Conservation (phyloP, 2,797 vertebrate species). For the Brachymystax lenok region DNA sequence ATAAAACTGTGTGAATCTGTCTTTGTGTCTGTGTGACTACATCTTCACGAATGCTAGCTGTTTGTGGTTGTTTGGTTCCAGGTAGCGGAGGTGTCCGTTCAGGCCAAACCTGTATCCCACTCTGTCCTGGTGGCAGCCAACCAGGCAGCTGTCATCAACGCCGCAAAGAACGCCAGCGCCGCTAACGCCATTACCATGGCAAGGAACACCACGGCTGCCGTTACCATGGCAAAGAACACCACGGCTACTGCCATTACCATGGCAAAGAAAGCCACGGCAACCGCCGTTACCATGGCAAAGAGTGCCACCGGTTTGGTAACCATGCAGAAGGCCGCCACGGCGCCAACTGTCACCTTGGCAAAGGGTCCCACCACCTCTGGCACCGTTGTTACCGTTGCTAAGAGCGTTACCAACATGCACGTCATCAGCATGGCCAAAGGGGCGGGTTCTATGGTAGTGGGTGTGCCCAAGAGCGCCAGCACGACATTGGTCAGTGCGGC, state of each 20-base stretch:
- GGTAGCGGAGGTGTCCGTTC: slow-evolving; percentile 66
- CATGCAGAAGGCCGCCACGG: slow-evolving; percentile 45
- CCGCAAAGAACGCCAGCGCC: slow-evolving; percentile 73
- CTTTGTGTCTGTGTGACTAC: slow-evolving; percentile 17
- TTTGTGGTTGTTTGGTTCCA: slow-evolving; percentile 34
- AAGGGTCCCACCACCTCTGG: slow-evolving; percentile 55
- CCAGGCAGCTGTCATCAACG: slow-evolving; percentile 81
- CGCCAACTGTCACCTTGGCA: neutral
- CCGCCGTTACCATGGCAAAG: slow-evolving; percentile 67
- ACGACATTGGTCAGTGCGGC: slow-evolving; percentile 69
- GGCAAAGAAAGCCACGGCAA: slow-evolving; percentile 21
- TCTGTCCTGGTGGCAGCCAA: slow-evolving; percentile 82
- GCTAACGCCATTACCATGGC: slow-evolving; percentile 44
- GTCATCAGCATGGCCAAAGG: slow-evolving; percentile 74
- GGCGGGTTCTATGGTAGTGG: slow-evolving; percentile 49
- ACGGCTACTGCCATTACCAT: slow-evolving; percentile 50
- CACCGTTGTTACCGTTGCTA: slow-evolving; percentile 78
- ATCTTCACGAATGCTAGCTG: neutral
- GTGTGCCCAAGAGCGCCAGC: slow-evolving; percentile 67
- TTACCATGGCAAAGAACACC: slow-evolving; percentile 74
- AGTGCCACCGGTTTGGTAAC: slow-evolving; percentile 59
- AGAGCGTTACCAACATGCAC: slow-evolving; percentile 69
- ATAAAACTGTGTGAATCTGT: neutral
- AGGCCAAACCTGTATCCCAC: slow-evolving; percentile 81
- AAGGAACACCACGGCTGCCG: slow-evolving; percentile 22